A percentile compares a stretch with the other conserved stretches of the same genome.
Evolutionary conservation across 2,888 invertebrate genomes (phyloP).

Genomic region (Amiota minor): DNA sequence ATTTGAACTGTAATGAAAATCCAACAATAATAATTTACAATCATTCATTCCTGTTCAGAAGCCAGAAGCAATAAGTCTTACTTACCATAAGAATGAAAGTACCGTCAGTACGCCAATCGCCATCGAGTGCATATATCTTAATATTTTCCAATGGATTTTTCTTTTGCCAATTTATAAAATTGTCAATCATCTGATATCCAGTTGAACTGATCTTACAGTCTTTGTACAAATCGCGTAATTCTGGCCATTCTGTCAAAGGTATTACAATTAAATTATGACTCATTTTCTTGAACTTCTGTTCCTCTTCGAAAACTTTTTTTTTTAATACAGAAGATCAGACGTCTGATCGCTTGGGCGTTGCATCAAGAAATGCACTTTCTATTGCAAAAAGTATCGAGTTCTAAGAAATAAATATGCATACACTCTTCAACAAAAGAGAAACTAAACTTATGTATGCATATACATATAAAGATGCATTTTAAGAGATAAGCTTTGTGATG

Average conservation of each 20-base stretch:
- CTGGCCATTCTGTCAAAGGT: slow-evolving; percentile 43
- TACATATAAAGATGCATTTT: no score
- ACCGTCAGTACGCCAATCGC: slow-evolving; percentile 67
- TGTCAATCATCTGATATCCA: slow-evolving; percentile 56
- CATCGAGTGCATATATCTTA: slow-evolving; percentile 62
- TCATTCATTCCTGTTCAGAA: not conserved
- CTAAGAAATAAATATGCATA: no score
- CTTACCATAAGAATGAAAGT: slow-evolving; percentile 67
- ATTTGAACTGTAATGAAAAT: not conserved
- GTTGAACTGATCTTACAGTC: slow-evolving; percentile 40
- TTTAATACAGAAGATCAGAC: no score
- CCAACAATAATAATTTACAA: not conserved
- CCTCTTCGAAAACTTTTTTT: no score
- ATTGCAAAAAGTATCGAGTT: no score
- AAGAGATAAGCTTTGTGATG: no score
- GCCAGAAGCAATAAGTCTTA: not conserved
- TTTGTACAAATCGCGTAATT: slow-evolving; percentile 43
- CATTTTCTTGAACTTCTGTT: not conserved
- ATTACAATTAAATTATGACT: slow-evolving; percentile 44
- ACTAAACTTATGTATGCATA: no score
- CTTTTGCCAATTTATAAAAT: slow-evolving; percentile 58
- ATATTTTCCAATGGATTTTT: slow-evolving; percentile 49
- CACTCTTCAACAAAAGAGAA: no score
- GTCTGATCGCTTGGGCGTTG: no score
- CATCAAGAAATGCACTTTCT: no score